Conservation (phyloP, 2,113 vertebrate species). For the Pterophyllum scalare region DNA sequence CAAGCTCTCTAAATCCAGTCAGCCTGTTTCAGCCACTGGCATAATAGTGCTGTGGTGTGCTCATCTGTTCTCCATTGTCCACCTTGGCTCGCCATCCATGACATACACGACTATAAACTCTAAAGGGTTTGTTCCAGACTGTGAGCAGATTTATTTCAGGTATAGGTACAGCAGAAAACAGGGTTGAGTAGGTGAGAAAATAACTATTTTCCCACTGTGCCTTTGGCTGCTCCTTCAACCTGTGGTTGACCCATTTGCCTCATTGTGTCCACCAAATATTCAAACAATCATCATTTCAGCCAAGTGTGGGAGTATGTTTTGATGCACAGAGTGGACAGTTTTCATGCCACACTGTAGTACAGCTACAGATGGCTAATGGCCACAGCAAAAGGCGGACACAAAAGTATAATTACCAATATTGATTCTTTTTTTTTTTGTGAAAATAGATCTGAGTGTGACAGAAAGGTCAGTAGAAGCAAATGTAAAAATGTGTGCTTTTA, state of each 20-base stretch:
- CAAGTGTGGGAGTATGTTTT: conserved; percentile 49
- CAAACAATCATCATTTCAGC: conserved; percentile 40
- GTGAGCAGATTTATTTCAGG: conserved; percentile 75
- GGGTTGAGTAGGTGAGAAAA: conserved; percentile 64
- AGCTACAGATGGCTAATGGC: conserved; percentile 57
- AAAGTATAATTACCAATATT: conserved; percentile 57
- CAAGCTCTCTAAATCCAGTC: conserved; percentile 71
- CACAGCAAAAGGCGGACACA: conserved; percentile 44
- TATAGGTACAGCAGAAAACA: conserved; percentile 55
- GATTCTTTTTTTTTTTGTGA: conserved; percentile 28
- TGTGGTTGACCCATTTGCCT: conserved; percentile 59
- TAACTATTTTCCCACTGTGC: conserved; percentile 53
- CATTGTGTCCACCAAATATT: conserved; percentile 59
- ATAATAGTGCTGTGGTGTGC: conserved; percentile 60
- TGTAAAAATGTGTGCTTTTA: conserved; percentile 33
- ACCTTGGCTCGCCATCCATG: conserved; percentile 56
- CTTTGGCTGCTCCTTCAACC: conserved; percentile 50
- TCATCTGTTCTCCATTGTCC: conserved; percentile 65
- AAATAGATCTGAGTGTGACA: conserved; percentile 47
- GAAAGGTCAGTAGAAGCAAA: conserved; percentile 46
- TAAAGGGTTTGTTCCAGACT: conserved; percentile 74
- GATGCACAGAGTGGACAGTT: conserved; percentile 40
- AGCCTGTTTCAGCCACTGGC: conserved; percentile 65
- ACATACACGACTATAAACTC: conserved; percentile 71
- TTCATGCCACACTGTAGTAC: conserved; percentile 27